Evolutionary conservation across 2,888 invertebrate genomes (phyloP), one percentile per base, ranked within the genome.

Genomic region (Melolontha melolontha): DNA sequence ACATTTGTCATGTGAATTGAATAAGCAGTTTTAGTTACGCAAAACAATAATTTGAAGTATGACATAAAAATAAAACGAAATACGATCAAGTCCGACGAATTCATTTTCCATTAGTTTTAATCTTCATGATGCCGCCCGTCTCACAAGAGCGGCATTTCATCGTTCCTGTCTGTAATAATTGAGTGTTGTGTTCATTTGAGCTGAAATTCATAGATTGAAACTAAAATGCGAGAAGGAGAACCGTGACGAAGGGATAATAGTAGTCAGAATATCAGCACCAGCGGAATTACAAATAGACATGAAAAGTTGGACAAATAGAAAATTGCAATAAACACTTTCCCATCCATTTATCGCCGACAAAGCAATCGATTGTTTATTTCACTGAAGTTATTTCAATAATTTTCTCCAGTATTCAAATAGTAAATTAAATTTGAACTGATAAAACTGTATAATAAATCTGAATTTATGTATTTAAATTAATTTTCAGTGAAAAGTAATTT

Each of bases 151-250:
- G 4, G 22, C n/a, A 52, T 34, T 34, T n/a, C 29, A 52, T 11
- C 6, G 52, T 16, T 39, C 39, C 39, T 14, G 29, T 39, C 14
- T 52, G 1, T 14, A 52, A 42, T 64, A 52, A 52, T 52, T 17
- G 42, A 52, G 39, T 52, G 40, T 50, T 51, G 51, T 41, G 52
- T 41, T 41, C 64, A 52, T 52, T 52, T 64, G 41, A 64, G 54
- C 52, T 64, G 52, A 64, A 52, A 52, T 64, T 64, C 54, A 52
- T 64, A 51, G 64, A 64, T 51, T 42, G 64, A 52, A 44, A 64
- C 52, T 64, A 51, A 42, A 52, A 12, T 54, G 14, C 34, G 52
- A 52, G 52, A 34, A 14, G 34, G 12, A 52, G 6, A 17, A 52
- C 29, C 14, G 16, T 12, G 16, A 8, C 12, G 14, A 10, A 39